Percentiles rank a stretch among this genome's conserved stretches.
These are phyloP conservation scores for Petrocephalus zakoni DNA, from an alignment of 2,113 vertebrate genomes.

Conservation along the genomic window DNA sequence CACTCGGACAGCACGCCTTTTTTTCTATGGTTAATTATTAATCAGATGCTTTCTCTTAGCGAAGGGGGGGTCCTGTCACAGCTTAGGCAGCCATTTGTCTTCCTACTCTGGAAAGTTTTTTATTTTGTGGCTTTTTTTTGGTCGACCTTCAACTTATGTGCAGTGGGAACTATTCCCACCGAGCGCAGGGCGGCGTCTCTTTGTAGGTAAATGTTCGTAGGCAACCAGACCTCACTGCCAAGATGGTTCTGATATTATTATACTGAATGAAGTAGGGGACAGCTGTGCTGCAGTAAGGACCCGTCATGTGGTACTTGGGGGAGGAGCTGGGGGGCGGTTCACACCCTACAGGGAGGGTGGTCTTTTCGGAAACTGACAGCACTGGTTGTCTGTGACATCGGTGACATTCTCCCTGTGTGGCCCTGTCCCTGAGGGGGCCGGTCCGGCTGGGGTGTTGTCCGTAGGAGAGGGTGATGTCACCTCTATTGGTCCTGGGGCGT, in stretches of 20 bases:
- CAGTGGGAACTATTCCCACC: neutral
- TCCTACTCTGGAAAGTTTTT: neutral
- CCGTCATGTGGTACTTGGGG: neutral
- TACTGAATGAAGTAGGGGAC: neutral
- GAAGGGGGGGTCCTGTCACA: neutral
- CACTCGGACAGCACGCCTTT: neutral
- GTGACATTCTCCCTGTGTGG: neutral
- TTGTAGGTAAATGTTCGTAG: neutral
- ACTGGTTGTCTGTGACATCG: neutral
- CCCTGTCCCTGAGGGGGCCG: neutral
- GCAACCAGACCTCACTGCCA: neutral
- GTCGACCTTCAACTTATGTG: neutral
- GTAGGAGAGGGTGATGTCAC: neutral
- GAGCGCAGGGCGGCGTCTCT: neutral
- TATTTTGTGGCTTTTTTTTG: neutral
- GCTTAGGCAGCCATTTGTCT: neutral
- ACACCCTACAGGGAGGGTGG: neutral
- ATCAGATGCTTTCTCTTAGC: conserved; percentile 9
- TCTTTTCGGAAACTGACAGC: conserved; percentile 6
- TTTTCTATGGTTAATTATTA: conserved; percentile 23
- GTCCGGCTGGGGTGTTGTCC: too few species aligned
- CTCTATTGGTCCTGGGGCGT: neutral
- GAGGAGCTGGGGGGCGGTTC: neutral
- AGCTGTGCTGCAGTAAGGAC: neutral
- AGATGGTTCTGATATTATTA: neutral